Base-by-base conservation (phyloP, 2,113 vertebrate genomes). In the Gymnorhina tibicen region DNA sequence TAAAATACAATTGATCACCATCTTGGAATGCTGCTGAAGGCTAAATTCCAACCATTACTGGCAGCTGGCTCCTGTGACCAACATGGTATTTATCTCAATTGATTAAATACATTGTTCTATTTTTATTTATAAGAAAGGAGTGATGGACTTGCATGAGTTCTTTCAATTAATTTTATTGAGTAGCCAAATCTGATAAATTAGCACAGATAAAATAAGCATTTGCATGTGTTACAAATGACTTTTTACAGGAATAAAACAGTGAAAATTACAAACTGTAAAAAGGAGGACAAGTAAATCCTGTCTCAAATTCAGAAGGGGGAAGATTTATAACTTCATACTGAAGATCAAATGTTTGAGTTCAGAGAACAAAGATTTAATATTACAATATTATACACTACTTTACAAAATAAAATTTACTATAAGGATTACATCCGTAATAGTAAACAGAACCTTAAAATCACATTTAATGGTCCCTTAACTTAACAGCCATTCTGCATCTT, bases 371-470 rank as follows among this genome's bases (percentile, higher is more conserved):
- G 95, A 97, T 97, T 98, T 97, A 97, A 98, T 98, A 98, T 98
- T 98, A 98, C 98, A 98, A 93, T 98, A 98, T 98, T 95, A 97
- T 98, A 98, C 98, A 98, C 98, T 98, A 98, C 98, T 98, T 98
- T 98, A 98, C 98, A 98, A 98, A 98, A 98, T 98, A 97, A 98
- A 98, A 97, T 94, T 97, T 97, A 98, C 97, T 98, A 46, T 96
- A 97, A 98, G 97, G 96, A 97, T 98, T 97, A 97, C 94, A 97
- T 97, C 97, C 93, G 22, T 96, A 95, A 96, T 97, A 97, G 96
- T 96, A 97, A 97, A 97, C 85, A 98, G 96, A 98, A 98, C 80
- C 91, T 97, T 97, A 91, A 98, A 98, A 98, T 98, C 98, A 98
- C 98, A 98, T 98, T 98, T 97, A 97, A 97, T 98, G 98, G 98